Base-by-base conservation (phyloP, 2,113 vertebrate species). In the Oryzias curvinotus region DNA sequence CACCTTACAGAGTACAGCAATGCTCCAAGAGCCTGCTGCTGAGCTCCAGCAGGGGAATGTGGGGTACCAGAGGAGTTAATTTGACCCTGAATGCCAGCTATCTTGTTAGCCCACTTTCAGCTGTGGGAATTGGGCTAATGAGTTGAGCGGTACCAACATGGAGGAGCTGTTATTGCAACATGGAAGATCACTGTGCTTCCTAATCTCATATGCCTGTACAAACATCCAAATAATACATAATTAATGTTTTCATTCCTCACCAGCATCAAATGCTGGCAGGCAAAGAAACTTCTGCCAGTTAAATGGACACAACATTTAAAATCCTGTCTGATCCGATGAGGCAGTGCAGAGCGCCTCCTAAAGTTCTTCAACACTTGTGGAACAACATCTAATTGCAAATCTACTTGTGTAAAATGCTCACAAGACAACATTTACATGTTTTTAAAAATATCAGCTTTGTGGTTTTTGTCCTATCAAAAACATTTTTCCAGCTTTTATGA, bases 11-110 rank as follows among this genome's bases (percentile, higher is more conserved):
- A 60, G 69, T 68, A 70, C 73, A 72, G 72, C 75, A 16, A 61
- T 74, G 69, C 63, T 74, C 61, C 30, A 63, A 55, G 62, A 80
- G 67, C 80, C 77, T 48, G 5, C 50, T 42, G 68, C 75, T 52
- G 68, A 52, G 72, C 76, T 83, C 49, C 18, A 28, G 72, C 62
- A 76, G 52, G 77, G 72, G 68, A 65, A 77, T 52, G 71, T 41
- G 14, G 75, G 69, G 88, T 76, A 74, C 79, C 87, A 87, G 82
- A 87, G 87, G 85, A 86, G 78, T 84, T 83, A 83, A 88, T 90
- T 90, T 88, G 71, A 68, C 83, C 70, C 71, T 25, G 78, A 82
- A 71, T 50, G 66, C 66, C 46, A 58, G 75, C 84, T 78, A 81
- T 83, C 78, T 87, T 78, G 84, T 80, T 84, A 84, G 80, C 80